These are phyloP conservation scores for Xanthostigma xanthostigma DNA, from an alignment of 2,888 invertebrate genomes.

Conservation along the genomic window DNA sequence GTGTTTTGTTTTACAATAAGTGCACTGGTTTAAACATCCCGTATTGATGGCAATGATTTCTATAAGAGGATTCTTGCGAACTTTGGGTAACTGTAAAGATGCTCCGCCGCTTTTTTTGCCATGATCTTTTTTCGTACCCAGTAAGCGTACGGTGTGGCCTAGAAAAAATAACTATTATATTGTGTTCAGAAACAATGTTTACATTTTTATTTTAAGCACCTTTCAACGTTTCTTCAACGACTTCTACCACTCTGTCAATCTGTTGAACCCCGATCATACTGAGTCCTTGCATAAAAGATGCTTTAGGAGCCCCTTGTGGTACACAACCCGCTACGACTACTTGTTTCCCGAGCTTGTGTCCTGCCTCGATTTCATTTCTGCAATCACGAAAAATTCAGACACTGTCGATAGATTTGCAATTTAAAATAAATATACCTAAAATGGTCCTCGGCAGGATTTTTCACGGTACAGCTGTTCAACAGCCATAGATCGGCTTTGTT, in stretches of 20 bases:
- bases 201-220: conserved; percentile 31
- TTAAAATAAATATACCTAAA: conserved; percentile 40
- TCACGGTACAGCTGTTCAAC: conserved; percentile 95
- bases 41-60: conserved; percentile 96
- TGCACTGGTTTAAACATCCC: conserved; percentile 95
- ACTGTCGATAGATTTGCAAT: neutral
- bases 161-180: conserved; percentile 7
- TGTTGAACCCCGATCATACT: conserved; percentile 98
- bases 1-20: conserved; percentile 97
- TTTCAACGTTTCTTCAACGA: conserved; percentile 94
- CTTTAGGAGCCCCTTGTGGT: conserved; percentile 79
- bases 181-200: neutral
- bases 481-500: conserved; percentile 82
- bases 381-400: conserved; percentile 13
- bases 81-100: conserved; percentile 76
- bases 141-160: conserved; percentile 58
- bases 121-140: conserved; percentile 67
- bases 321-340: conserved; percentile 97
- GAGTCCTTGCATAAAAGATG: conserved; percentile 53
- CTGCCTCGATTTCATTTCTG: conserved; percentile 72
- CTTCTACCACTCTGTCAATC: conserved; percentile 92
- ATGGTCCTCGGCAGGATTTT: conserved; percentile 93
- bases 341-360: conserved; percentile 55
- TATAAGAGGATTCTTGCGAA: conserved; percentile 86
- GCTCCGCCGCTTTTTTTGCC: conserved; percentile 80